Conservation (phyloP, 1,140 invertebrate species). For the Elymnias hypermnestra region DNA sequence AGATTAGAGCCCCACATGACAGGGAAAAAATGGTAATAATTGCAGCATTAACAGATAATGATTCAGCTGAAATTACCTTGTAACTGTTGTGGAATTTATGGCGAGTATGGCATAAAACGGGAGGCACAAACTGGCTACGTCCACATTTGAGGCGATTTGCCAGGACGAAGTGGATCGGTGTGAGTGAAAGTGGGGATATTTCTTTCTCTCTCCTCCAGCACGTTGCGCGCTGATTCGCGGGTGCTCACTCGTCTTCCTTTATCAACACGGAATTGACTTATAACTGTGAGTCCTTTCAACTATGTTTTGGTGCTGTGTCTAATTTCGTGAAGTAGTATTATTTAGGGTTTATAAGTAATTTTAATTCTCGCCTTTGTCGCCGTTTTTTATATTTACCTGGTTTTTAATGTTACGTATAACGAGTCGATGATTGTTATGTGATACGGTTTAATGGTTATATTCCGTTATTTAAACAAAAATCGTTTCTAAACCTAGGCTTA, state of each 20-base stretch:
- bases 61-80: conserved; percentile 46
- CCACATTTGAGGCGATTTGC: conserved; percentile 36
- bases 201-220: conserved; percentile 41
- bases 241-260: conserved; percentile 42
- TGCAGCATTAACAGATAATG: conserved; percentile 51
- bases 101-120: conserved; percentile 44
- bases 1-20: conserved; percentile 56
- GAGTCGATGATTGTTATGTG: too few species aligned
- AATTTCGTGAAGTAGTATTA: neutral
- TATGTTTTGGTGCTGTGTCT: conserved; percentile 11
- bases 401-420: too few species aligned
- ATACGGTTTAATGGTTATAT: too few species aligned
- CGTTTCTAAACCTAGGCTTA: too few species aligned
- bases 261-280: conserved; percentile 33
- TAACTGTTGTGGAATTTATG: conserved; percentile 57
- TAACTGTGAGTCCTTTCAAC: conserved; percentile 25
- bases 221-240: conserved; percentile 35
- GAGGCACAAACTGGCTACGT: conserved; percentile 33
- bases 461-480: too few species aligned
- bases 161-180: conserved; percentile 54
- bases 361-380: neutral
- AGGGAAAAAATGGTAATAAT: conserved; percentile 49
- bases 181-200: conserved; percentile 60
- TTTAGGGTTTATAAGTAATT: neutral
- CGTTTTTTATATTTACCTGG: too few species aligned